phyloP scores from a whole-genome alignment of 2,797 vertebrate species.

The Urophycis tenuis region DNA sequence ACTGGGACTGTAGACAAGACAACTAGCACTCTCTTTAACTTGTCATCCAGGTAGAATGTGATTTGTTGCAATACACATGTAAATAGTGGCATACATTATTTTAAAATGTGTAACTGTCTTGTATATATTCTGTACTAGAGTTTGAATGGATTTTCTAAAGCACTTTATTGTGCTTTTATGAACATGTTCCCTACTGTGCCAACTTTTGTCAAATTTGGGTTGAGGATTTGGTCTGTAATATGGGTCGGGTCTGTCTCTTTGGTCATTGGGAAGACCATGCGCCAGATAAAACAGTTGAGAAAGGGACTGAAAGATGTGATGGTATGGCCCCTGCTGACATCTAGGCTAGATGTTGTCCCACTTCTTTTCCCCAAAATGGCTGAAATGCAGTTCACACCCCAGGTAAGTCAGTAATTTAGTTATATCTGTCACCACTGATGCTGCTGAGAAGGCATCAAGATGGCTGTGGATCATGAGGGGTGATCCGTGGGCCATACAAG shows the following conservation, averaged over 20 bases:
- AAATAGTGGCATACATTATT: too few relatives aligned
- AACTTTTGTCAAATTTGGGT: background rate
- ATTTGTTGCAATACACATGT: too few relatives aligned
- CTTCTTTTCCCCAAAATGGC: conserved; percentile 11
- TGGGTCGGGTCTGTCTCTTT: conserved; percentile 10
- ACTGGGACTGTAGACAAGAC: too few relatives aligned
- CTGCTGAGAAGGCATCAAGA: too few relatives aligned
- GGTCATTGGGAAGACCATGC: conserved; percentile 16
- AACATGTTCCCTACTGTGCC: conserved; percentile 10
- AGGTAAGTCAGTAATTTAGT: too few relatives aligned
- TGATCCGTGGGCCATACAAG: too few relatives aligned
- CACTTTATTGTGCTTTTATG: conserved; percentile 8
- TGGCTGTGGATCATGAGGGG: too few relatives aligned
- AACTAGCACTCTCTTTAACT: too few relatives aligned
- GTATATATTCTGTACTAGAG: background rate
- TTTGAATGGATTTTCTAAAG: conserved; percentile 1
- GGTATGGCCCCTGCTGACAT: conserved; percentile 21
- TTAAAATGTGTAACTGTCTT: too few relatives aligned
- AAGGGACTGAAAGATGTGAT: conserved; percentile 23
- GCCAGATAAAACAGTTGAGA: conserved; percentile 26
- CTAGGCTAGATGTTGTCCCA: conserved; percentile 18
- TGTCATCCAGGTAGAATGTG: too few relatives aligned
- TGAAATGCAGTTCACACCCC: too few relatives aligned
- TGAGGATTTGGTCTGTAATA: background rate
- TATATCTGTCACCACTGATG: too few relatives aligned